Percentiles rank a stretch among this genome's conserved stretches.
phyloP scores from a whole-genome alignment of 2,113 vertebrate genomes.

The Sitta europaea region DNA sequence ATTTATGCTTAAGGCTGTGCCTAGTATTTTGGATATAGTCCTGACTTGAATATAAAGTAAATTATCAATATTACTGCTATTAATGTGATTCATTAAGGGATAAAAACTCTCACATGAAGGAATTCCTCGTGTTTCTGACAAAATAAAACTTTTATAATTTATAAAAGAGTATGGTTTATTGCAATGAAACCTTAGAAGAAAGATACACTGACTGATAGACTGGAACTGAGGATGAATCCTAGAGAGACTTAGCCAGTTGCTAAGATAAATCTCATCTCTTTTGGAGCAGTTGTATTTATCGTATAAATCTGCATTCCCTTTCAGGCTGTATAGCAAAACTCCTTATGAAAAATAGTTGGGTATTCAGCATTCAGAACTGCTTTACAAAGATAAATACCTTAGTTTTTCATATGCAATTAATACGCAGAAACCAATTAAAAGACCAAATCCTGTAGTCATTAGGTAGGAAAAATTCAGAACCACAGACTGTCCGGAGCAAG shows the following conservation, averaged over 20 bases:
- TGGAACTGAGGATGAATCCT: slow-evolving; percentile 29
- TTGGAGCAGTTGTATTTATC: slow-evolving; percentile 17
- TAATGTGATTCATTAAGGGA: slow-evolving; percentile 18
- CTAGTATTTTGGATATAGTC: not conserved
- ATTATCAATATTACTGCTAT: slow-evolving; percentile 3
- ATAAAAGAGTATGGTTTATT: slow-evolving; percentile 31
- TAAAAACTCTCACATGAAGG: not conserved
- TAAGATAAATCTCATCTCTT: slow-evolving; percentile 34
- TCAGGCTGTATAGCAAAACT: slow-evolving; percentile 15
- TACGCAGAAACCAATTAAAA: slow-evolving; percentile 59
- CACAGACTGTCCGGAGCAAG: not conserved
- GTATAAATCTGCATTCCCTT: slow-evolving; percentile 16
- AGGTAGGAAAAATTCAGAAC: slow-evolving; percentile 24
- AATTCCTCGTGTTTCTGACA: slow-evolving; percentile 35
- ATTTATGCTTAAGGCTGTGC: not conserved
- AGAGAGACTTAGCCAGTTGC: slow-evolving; percentile 34
- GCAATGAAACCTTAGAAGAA: slow-evolving; percentile 29
- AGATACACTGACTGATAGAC: slow-evolving; percentile 38
- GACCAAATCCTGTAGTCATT: slow-evolving; percentile 5
- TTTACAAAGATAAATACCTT: slow-evolving; percentile 52
- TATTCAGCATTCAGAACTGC: not conserved
- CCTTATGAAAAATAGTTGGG: slow-evolving; percentile 43
- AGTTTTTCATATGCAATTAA: slow-evolving; percentile 45
- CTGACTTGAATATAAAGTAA: not conserved
- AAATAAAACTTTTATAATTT: slow-evolving; percentile 59